Base-by-base conservation (phyloP, 92 coral and sea anemone species). In the Pocillopora meandrina region DNA sequence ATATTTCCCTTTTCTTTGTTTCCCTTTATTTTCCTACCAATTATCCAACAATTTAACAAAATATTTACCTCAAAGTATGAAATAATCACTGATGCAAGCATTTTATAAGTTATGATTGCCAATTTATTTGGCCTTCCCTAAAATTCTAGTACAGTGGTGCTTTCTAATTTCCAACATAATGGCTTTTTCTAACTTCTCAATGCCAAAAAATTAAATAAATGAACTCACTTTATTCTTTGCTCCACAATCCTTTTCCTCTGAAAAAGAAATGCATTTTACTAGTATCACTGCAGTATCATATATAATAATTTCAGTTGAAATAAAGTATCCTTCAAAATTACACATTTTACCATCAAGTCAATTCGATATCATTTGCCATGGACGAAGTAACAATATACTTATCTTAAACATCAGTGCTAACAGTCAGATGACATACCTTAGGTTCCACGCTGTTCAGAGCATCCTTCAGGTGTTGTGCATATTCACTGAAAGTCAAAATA, bases 221-320 rank as follows among this genome's bases (percentile, higher is more conserved):
- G 9, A 20, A 76, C 94, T 82, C 77, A 95, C 98, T 89, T 94
- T 33, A 95, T 89, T 78, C 95, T 94, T 69, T 92, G 95, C 56
- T 96, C 96, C 15, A 94, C 96, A 76, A 86, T 66, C 85, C 96
- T 82, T 65, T 87, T 92, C 74, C 95, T 82, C 98, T 96, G 87
- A 55, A 72, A 83, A 2, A 47, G 5, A 74, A 83, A 73, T 36
- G 21, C 77, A 72, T 47, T 47, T 42, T 20, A 12, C 52, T 47
- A 18, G 10, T 12, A 9, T 69, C 8, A 34, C 2, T 35, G 12
- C 23, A 31, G 61, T 13, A n/a, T 15, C 9, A 14, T 31, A 3
- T 16, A 55, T 1, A 16, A 10, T 12, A 52, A 66, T 20, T 12
- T 21, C 35, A 3, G 55, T 14, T 73, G 26, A 16, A 71, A 65